phyloP scores from a whole-genome alignment of 2,797 vertebrate species.

The Paedocypris micromegethes region DNA sequence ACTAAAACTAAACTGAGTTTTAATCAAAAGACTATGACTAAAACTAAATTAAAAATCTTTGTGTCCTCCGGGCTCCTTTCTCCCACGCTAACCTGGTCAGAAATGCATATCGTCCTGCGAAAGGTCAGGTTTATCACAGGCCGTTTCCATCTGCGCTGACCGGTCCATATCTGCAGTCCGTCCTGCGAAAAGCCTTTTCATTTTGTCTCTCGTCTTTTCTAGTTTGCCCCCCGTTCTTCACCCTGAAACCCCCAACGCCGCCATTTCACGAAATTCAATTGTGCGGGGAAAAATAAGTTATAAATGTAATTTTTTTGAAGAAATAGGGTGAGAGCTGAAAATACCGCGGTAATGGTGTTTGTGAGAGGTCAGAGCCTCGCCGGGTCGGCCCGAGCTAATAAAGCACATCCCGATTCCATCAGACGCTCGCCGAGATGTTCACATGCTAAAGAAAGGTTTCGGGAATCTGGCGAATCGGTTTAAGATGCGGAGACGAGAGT shows the following conservation, averaged over 20 bases:
- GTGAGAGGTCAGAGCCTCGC: constrained; percentile 9
- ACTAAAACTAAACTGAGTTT: no score
- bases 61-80: not conserved
- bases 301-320: not conserved
- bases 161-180: constrained; percentile 1
- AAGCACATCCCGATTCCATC: not conserved
- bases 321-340: not conserved
- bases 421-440: not conserved
- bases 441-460: not conserved
- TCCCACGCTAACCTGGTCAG: constrained; percentile 1
- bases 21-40: no score
- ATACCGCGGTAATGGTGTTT: constrained; percentile 8
- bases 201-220: not conserved
- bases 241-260: not conserved
- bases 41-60: not conserved
- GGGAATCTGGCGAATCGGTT: not conserved
- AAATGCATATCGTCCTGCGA: constrained; percentile 2
- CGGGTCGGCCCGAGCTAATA: not conserved
- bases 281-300: constrained; percentile 2
- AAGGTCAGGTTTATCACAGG: constrained; percentile 30
- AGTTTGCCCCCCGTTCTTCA: not conserved
- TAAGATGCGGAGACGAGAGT: no score
- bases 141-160: constrained; percentile 7
- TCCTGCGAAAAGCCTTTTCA: not conserved
- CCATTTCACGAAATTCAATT: not conserved